phyloP scores from a whole-genome alignment of 2,113 vertebrate genomes.

The Notothenia rossii region DNA sequence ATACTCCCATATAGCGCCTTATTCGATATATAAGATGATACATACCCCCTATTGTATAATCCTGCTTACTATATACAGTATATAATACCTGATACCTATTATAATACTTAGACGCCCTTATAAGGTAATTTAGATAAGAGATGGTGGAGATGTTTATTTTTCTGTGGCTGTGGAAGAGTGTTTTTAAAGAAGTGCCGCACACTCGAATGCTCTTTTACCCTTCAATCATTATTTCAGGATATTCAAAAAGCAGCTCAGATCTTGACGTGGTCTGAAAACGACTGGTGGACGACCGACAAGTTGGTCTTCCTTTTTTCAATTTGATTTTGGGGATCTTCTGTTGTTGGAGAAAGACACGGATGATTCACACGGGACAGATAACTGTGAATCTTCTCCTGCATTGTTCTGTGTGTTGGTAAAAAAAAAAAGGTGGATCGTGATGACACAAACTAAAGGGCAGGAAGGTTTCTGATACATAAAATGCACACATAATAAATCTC shows the following conservation, averaged over 20 bases:
- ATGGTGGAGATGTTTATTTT: slow-evolving; percentile 69
- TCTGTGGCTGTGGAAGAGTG: slow-evolving; percentile 65
- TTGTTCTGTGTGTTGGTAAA: background rate
- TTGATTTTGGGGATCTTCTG: background rate
- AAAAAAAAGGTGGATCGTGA: background rate
- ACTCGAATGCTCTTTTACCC: slow-evolving; percentile 36
- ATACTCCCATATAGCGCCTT: slow-evolving; percentile 84
- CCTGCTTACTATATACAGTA: slow-evolving; percentile 82
- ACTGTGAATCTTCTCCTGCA: slow-evolving; percentile 19
- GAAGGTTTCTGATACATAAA: background rate
- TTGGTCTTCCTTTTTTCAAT: background rate
- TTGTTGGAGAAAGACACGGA: slow-evolving; percentile 13
- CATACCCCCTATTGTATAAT: slow-evolving; percentile 84
- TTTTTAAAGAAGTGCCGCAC: background rate
- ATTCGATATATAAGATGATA: slow-evolving; percentile 85
- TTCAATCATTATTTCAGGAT: background rate
- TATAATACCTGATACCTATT: slow-evolving; percentile 82
- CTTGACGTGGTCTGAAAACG: background rate
- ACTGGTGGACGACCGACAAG: background rate
- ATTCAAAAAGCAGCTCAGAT: background rate
- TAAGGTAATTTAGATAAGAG: slow-evolving; percentile 83
- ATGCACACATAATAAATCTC: background rate
- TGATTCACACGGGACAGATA: slow-evolving; percentile 11
- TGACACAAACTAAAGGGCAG: slow-evolving; percentile 23
- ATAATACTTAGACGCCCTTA: slow-evolving; percentile 82